A percentile compares a stretch with the other conserved stretches of the same genome.
Conservation (phyloP, 1,140 invertebrate genomes). For the Zaprionus camerounensis region DNA sequence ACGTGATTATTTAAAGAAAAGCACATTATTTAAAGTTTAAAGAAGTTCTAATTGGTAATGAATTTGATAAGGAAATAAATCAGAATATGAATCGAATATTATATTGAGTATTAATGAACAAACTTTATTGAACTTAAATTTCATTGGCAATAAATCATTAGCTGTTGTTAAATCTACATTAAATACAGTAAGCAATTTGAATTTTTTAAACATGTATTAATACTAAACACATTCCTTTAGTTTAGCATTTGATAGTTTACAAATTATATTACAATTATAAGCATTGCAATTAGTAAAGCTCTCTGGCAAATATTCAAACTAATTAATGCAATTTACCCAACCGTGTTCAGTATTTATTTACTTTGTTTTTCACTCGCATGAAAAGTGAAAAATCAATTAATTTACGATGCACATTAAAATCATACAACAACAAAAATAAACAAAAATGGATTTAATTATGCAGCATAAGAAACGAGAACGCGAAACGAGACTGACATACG, state of each 20-base stretch:
- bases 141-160: no score
- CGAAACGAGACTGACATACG: background rate
- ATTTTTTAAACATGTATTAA: background rate
- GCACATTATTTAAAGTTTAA: no score
- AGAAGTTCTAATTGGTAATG: no score
- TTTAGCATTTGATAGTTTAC: background rate
- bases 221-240: background rate
- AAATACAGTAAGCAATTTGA: background rate
- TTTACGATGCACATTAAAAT: background rate
- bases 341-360: background rate
- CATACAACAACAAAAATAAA: conserved; percentile 13
- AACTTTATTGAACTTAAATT: no score
- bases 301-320: background rate
- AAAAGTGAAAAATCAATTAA: conserved; percentile 23
- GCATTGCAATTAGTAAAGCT: background rate
- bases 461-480: conserved; percentile 10
- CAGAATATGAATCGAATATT: no score
- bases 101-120: no score
- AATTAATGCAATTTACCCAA: background rate
- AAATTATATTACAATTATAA: background rate
- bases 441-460: conserved; percentile 18
- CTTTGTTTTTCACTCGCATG: background rate
- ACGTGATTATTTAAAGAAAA: no score
- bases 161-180: background rate
- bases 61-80: no score